Evolutionary conservation across 1,140 invertebrate species (phyloP).

Genomic region (Leptinotarsa undecemlineata): DNA sequence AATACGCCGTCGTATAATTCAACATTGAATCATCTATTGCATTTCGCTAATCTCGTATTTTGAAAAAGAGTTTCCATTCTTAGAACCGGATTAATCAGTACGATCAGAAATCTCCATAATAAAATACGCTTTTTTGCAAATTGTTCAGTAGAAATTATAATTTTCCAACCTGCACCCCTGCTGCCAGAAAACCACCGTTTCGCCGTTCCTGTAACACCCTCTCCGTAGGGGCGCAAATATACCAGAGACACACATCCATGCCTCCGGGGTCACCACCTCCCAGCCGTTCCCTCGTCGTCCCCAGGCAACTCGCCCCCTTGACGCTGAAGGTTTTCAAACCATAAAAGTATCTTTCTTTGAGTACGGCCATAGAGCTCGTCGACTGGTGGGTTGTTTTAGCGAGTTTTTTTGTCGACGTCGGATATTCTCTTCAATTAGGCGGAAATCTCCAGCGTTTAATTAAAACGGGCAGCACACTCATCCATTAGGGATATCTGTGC

Average conservation of each 20-base stretch:
- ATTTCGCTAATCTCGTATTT: no score
- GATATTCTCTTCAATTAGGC: no score
- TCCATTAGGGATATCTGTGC: no score
- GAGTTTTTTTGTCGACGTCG: not conserved
- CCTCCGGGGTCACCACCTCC: not conserved
- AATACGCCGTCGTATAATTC: no score
- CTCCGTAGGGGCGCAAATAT: constrained; percentile 39
- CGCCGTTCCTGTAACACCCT: constrained; percentile 33
- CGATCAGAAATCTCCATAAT: no score
- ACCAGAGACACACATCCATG: constrained; percentile 40
- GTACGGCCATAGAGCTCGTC: not conserved
- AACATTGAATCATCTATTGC: no score
- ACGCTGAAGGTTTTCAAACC: constrained; percentile 9
- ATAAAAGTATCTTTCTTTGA: constrained; percentile 18
- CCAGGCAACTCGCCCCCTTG: constrained; percentile 7
- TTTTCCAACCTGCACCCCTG: not conserved
- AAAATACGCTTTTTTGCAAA: no score
- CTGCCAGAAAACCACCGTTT: constrained; percentile 36
- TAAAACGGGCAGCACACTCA: no score
- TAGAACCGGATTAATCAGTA: no score
- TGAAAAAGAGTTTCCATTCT: no score
- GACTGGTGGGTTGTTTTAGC: not conserved
- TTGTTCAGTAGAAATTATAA: no score
- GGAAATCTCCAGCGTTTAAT: no score
- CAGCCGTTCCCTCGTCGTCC: constrained; percentile 7